Conservation (phyloP, 2,797 vertebrate genomes). For the Gadopsis marmoratus region DNA sequence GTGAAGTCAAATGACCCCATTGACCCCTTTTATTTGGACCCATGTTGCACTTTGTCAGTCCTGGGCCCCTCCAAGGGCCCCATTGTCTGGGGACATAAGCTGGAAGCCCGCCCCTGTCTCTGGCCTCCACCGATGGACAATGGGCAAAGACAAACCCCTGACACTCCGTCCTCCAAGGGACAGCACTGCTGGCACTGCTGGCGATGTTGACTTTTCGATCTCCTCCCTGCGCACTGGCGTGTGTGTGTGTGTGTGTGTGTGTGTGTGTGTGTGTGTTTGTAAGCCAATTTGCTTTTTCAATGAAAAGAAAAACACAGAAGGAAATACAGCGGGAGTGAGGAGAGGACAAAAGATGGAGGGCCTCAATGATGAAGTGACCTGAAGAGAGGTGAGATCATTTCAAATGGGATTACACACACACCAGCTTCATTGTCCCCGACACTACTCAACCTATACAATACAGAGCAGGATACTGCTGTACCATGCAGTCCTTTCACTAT, state of each 20-base stretch:
- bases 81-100: slow-evolving; percentile 68
- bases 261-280: slow-evolving; percentile 24
- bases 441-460: slow-evolving; percentile 60
- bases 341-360: slow-evolving; percentile 70
- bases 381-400: slow-evolving; percentile 82
- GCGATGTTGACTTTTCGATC: slow-evolving; percentile 68
- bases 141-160: slow-evolving; percentile 71
- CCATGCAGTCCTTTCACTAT: slow-evolving; percentile 67
- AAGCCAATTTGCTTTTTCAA: slow-evolving; percentile 69
- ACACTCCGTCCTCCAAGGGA: slow-evolving; percentile 65
- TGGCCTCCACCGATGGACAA: slow-evolving; percentile 67
- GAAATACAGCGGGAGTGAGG: slow-evolving; percentile 58
- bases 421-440: slow-evolving; percentile 60
- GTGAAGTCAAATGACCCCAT: slow-evolving; percentile 56
- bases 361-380: slow-evolving; percentile 79
- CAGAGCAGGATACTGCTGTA: slow-evolving; percentile 73
- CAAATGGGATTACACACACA: slow-evolving; percentile 66
- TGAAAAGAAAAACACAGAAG: slow-evolving; percentile 73
- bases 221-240: slow-evolving; percentile 48
- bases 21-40: slow-evolving; percentile 48
- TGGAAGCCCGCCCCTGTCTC: slow-evolving; percentile 68
- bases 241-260: slow-evolving; percentile 34
- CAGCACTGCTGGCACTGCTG: slow-evolving; percentile 44
- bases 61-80: slow-evolving; percentile 58
- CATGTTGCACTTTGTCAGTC: slow-evolving; percentile 52